These are phyloP conservation scores for Dryoscopus gambensis DNA, from an alignment of 2,113 vertebrate species.

Conservation along the genomic window DNA sequence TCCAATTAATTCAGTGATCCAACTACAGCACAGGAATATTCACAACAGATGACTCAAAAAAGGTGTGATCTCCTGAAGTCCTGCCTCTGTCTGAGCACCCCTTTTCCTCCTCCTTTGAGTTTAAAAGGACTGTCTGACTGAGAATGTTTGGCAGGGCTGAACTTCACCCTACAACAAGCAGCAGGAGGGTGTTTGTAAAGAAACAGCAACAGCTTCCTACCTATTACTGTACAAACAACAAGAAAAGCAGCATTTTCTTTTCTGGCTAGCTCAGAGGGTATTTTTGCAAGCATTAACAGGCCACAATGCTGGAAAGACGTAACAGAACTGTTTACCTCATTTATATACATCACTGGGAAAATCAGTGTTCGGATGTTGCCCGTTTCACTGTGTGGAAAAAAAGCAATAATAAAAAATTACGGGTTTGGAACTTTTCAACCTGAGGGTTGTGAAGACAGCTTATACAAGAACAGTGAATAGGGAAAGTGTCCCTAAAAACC, in stretches of 20 bases:
- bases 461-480: fast-evolving
- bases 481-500: not conserved
- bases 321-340: constrained; percentile 79
- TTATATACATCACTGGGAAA: constrained; percentile 90
- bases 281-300: not conserved
- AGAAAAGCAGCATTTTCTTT: not conserved
- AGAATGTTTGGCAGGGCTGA: not conserved
- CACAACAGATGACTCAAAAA: not conserved
- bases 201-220: not conserved
- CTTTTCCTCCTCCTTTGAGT: not conserved
- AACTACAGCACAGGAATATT: not conserved
- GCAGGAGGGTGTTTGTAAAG: not conserved
- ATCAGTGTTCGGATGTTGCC: constrained; percentile 79
- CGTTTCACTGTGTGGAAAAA: constrained; percentile 75
- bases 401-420: fast-evolving
- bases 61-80: not conserved
- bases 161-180: not conserved
- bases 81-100: not conserved
- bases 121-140: not conserved
- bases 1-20: not conserved
- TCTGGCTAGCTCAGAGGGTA: not conserved
- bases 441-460: not conserved
- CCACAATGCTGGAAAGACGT: not conserved
- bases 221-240: not conserved
- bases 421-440: not conserved